Percentiles rank a stretch among this genome's conserved stretches.
phyloP scores from a whole-genome alignment of 2,888 invertebrate species.

The Nudaria mundana region DNA sequence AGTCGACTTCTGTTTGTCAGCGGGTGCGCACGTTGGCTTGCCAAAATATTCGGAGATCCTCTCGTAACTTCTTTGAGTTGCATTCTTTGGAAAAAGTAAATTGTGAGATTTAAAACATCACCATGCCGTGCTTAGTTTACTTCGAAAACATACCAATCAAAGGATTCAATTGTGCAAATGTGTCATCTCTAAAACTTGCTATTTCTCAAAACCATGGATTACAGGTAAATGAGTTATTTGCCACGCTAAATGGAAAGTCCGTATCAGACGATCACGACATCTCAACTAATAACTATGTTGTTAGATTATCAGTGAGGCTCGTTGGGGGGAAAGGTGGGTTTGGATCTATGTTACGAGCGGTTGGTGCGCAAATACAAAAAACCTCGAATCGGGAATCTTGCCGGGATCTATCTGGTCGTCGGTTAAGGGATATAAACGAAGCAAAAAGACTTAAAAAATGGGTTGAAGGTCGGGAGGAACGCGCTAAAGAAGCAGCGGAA shows the following conservation, averaged over 20 bases:
- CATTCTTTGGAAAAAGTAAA: too few species aligned
- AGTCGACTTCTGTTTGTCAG: too few species aligned
- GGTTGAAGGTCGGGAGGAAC: conserved; percentile 92
- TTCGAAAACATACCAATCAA: conserved; percentile 50
- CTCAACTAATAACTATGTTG: conserved; percentile 53
- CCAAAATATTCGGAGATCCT: too few species aligned
- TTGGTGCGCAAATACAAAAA: conserved; percentile 99
- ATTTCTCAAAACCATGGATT: conserved; percentile 64
- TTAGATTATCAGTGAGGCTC: conserved; percentile 81
- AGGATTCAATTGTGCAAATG: conserved; percentile 35
- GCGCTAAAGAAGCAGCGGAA: conserved; percentile 89
- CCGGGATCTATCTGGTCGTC: conserved; percentile 96
- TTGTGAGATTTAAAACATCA: too few species aligned
- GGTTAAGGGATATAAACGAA: conserved; percentile 98
- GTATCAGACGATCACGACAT: conserved; percentile 48
- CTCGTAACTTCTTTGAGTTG: too few species aligned
- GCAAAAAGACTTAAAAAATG: conserved; percentile 95
- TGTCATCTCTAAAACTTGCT: conserved; percentile 46
- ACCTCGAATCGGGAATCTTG: conserved; percentile 98
- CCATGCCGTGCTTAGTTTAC: conserved; percentile 56
- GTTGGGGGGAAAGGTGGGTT: conserved; percentile 97
- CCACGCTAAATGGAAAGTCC: conserved; percentile 78
- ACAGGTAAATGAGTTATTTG: conserved; percentile 67
- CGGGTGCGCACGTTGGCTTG: too few species aligned
- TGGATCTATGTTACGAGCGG: conserved; percentile 98